Evolutionary conservation across 2,888 invertebrate species (phyloP).

Genomic region (Rhodophaea formosa): DNA sequence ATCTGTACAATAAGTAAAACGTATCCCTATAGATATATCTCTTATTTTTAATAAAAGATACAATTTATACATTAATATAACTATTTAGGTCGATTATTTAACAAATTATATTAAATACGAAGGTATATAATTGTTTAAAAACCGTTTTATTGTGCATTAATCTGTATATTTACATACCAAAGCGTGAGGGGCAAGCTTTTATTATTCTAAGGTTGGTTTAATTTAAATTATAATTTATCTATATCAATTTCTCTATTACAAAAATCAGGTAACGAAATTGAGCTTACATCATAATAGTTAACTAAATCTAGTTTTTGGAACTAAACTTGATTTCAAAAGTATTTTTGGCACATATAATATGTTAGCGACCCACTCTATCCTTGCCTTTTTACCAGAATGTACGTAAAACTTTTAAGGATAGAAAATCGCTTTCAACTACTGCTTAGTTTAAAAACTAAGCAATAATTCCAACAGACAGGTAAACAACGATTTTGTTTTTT

Average conservation of each 20-base stretch:
- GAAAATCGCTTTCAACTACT: background rate
- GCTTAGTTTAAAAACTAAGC: background rate
- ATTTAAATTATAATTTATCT: constrained; percentile 1
- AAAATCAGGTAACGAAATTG: constrained; percentile 12
- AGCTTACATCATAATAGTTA: background rate
- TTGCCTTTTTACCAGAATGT: background rate
- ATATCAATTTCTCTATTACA: constrained; percentile 9
- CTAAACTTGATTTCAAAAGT: background rate
- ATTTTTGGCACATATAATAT: constrained; percentile 8
- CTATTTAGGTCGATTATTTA: constrained; percentile 51
- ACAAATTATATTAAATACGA: constrained; percentile 54
- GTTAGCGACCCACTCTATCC: background rate
- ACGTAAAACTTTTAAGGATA: background rate
- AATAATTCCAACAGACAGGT: background rate
- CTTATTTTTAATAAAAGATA: constrained; percentile 73
- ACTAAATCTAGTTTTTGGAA: background rate
- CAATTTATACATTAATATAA: constrained; percentile 55
- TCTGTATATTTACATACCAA: constrained; percentile 67
- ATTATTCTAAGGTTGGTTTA: constrained; percentile 30
- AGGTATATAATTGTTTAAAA: constrained; percentile 49
- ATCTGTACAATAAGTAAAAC: constrained; percentile 66
- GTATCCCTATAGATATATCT: constrained; percentile 60
- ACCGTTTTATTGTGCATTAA: constrained; percentile 62
- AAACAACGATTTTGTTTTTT: background rate
- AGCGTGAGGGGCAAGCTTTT: constrained; percentile 75